These are phyloP conservation scores for Hirtodrosophila cameraria DNA, from an alignment of 2,888 invertebrate genomes.

Conservation along the genomic window DNA sequence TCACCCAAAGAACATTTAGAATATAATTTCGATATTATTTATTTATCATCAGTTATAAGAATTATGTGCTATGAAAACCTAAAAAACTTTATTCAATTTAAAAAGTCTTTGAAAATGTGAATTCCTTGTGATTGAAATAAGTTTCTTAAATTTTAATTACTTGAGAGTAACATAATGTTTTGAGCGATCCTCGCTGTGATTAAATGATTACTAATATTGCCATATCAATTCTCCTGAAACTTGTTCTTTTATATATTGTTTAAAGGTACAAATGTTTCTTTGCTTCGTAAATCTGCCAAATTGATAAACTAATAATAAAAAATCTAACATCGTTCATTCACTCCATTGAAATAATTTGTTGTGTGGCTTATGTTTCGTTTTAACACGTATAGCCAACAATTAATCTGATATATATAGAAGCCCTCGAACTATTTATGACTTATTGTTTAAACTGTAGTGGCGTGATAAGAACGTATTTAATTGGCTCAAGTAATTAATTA, in stretches of 20 bases:
- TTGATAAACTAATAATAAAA: conserved; percentile 38
- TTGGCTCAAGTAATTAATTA: background rate
- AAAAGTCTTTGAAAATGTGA: too few species aligned
- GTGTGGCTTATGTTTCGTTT: background rate
- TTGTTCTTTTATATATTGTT: conserved; percentile 1
- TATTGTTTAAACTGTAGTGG: background rate
- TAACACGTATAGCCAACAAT: background rate
- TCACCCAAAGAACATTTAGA: too few species aligned
- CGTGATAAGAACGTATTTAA: background rate
- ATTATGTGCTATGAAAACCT: too few species aligned
- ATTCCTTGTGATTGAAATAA: too few species aligned
- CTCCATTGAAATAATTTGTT: conserved; percentile 10
- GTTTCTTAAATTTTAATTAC: too few species aligned
- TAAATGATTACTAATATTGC: background rate
- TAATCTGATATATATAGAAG: conserved; percentile 11
- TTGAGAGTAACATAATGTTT: background rate
- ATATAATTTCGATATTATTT: too few species aligned
- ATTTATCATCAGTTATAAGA: too few species aligned
- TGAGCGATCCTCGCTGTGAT: background rate
- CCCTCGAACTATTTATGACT: background rate
- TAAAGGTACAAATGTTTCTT: conserved; percentile 1
- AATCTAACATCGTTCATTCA: conserved; percentile 9
- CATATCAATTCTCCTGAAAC: background rate
- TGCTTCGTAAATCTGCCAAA: conserved; percentile 39
- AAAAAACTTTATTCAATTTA: too few species aligned